A percentile compares a stretch with the other conserved stretches of the same genome.
These are phyloP conservation scores for Balaeniceps rex DNA, from an alignment of 2,113 vertebrate genomes.

Conservation along the genomic window DNA sequence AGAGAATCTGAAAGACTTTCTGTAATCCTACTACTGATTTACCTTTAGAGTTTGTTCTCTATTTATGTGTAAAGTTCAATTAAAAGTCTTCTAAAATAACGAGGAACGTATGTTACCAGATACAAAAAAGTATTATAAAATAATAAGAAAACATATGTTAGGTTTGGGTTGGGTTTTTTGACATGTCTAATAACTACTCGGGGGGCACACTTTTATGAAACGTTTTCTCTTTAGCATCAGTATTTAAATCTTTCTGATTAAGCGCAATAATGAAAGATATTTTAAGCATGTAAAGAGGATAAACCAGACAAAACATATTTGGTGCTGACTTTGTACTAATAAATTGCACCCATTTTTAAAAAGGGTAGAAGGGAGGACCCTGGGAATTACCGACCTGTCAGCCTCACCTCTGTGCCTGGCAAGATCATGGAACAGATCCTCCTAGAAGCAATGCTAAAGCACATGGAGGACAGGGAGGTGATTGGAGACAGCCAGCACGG, in stretches of 20 bases:
- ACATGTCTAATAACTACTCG: background rate
- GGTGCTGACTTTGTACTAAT: background rate
- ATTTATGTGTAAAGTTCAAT: background rate
- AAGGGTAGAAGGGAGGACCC: too few relatives aligned
- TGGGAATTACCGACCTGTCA: too few relatives aligned
- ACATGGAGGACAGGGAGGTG: too few relatives aligned
- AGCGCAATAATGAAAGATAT: background rate
- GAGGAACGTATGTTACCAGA: background rate
- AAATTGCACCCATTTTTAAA: too few relatives aligned
- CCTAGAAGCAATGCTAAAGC: too few relatives aligned
- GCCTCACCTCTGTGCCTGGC: too few relatives aligned
- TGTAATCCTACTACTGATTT: background rate
- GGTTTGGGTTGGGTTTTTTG: background rate
- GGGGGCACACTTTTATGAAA: background rate
- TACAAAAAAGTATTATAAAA: background rate
- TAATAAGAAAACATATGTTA: background rate
- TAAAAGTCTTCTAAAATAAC: background rate
- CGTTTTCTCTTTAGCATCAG: background rate
- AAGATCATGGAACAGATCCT: too few relatives aligned
- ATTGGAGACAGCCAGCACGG: too few relatives aligned
- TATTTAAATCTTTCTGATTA: background rate
- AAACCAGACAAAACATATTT: background rate
- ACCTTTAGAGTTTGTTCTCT: background rate
- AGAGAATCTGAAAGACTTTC: background rate
- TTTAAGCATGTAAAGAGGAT: background rate